A percentile compares a stretch with the other conserved stretches of the same genome.
These are phyloP conservation scores for Pomacea maculata DNA, from an alignment of 1,140 invertebrate genomes.

Conservation along the genomic window DNA sequence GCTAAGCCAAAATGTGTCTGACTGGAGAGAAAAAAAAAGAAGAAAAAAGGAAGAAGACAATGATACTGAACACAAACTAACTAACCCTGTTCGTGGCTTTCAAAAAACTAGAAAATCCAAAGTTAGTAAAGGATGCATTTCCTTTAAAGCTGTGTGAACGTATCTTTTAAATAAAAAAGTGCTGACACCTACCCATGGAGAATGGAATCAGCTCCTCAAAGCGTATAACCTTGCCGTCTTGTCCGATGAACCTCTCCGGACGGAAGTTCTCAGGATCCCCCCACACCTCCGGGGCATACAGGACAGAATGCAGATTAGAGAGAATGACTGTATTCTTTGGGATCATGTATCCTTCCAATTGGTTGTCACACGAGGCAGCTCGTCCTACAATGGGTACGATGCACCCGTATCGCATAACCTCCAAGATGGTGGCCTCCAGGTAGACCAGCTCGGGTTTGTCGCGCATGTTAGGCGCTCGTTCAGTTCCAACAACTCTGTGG, in stretches of 20 bases:
- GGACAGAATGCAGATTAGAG: constrained; percentile 42
- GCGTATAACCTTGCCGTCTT: constrained; percentile 47
- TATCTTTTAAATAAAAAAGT: too few species aligned
- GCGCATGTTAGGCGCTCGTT: constrained; percentile 8
- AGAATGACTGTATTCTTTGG: constrained; percentile 42
- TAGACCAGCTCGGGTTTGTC: constrained; percentile 25
- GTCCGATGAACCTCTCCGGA: constrained; percentile 72
- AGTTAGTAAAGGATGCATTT: too few species aligned
- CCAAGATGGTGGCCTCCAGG: constrained; percentile 34
- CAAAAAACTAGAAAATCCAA: too few species aligned
- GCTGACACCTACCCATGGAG: constrained; percentile 19
- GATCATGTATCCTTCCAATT: constrained; percentile 50
- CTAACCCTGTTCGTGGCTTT: too few species aligned
- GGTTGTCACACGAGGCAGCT: constrained; percentile 25
- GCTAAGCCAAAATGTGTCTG: too few species aligned
- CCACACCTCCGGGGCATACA: constrained; percentile 68
- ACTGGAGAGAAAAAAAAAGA: background rate
- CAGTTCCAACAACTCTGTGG: constrained; percentile 66
- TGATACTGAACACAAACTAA: constrained; percentile 73
- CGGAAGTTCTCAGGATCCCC: constrained; percentile 75
- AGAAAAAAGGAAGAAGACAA: constrained; percentile 69
- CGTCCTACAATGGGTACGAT: constrained; percentile 53
- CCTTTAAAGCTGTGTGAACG: too few species aligned
- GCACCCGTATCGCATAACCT: constrained; percentile 24
- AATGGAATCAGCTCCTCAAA: constrained; percentile 51